These are phyloP conservation scores for Anoncus sp. DNA, from an alignment of 2,888 invertebrate species.

Conservation along the genomic window DNA sequence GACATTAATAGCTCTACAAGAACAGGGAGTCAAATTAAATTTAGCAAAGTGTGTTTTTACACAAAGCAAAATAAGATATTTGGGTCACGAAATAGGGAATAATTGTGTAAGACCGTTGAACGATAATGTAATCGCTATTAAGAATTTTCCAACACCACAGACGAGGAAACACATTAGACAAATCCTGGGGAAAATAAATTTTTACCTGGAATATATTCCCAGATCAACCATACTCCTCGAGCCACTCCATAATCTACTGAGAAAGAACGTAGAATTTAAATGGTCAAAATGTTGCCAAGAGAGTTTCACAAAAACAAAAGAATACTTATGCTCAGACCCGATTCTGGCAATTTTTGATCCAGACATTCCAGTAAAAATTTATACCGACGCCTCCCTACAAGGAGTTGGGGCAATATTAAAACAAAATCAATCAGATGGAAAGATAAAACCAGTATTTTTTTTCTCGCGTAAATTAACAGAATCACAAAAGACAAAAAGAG, in stretches of 20 bases:
- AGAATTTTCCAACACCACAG: too few relatives aligned
- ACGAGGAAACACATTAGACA: constrained; percentile 44
- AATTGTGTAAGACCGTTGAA: constrained; percentile 34
- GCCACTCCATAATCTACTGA: too few relatives aligned
- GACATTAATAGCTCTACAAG: constrained; percentile 19
- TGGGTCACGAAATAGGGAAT: constrained; percentile 39
- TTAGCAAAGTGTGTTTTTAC: constrained; percentile 38
- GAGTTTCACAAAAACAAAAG: constrained; percentile 31
- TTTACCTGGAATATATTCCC: too few relatives aligned
- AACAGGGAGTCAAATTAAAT: constrained; percentile 33
- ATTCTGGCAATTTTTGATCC: constrained; percentile 43
- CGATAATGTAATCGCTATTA: too few relatives aligned
- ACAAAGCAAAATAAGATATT: constrained; percentile 29
- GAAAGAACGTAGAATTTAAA: constrained; percentile 21
- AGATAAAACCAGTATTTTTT: constrained; percentile 38
- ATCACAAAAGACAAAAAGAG: constrained; percentile 40
- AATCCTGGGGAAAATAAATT: constrained; percentile 45
- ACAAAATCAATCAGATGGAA: constrained; percentile 27
- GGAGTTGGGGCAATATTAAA: too few relatives aligned
- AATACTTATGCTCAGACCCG: constrained; percentile 33
- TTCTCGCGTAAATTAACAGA: constrained; percentile 49
- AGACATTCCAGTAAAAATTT: constrained; percentile 21
- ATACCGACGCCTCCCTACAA: constrained; percentile 35
- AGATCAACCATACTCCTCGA: constrained; percentile 36
- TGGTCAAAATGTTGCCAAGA: constrained; percentile 39